These are phyloP conservation scores for Gymnosoma rotundatum DNA, from an alignment of 2,888 invertebrate species.

Conservation along the genomic window DNA sequence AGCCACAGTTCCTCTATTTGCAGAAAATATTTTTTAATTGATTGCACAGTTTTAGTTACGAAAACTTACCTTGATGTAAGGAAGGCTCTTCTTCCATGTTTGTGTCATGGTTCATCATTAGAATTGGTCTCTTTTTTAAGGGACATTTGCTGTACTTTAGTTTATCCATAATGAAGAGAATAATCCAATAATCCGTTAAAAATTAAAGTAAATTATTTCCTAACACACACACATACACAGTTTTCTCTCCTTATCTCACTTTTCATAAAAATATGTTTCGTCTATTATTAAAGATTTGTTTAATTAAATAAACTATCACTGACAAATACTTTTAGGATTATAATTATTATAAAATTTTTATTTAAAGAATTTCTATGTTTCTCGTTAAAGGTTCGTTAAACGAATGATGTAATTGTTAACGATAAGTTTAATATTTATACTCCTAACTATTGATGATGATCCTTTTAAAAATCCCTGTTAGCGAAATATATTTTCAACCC, in stretches of 20 bases:
- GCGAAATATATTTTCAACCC: constrained; percentile 64
- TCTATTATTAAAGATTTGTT: constrained; percentile 11
- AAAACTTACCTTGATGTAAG: constrained; percentile 75
- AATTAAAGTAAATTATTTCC: neutral
- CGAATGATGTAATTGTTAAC: constrained; percentile 79
- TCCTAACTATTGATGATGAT: constrained; percentile 72
- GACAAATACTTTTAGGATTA: neutral
- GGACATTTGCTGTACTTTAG: constrained; percentile 81
- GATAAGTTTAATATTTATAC: constrained; percentile 79
- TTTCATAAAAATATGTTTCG: neutral
- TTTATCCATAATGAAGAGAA: constrained; percentile 76
- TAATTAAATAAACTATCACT: neutral
- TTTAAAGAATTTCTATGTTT: constrained; percentile 60
- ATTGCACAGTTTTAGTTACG: neutral
- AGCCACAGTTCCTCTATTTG: neutral
- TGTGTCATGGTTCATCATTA: constrained; percentile 66
- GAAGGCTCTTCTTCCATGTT: constrained; percentile 71
- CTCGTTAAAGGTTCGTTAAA: constrained; percentile 75
- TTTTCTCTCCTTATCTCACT: neutral
- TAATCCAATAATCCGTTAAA: neutral
- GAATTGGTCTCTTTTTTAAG: constrained; percentile 80
- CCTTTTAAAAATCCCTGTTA: constrained; percentile 69
- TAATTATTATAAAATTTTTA: constrained; percentile 5
- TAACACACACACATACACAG: constrained; percentile 3
- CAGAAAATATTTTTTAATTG: neutral